Base-by-base conservation (phyloP, 1,140 invertebrate genomes). In the Hirudo medicinalis region DNA sequence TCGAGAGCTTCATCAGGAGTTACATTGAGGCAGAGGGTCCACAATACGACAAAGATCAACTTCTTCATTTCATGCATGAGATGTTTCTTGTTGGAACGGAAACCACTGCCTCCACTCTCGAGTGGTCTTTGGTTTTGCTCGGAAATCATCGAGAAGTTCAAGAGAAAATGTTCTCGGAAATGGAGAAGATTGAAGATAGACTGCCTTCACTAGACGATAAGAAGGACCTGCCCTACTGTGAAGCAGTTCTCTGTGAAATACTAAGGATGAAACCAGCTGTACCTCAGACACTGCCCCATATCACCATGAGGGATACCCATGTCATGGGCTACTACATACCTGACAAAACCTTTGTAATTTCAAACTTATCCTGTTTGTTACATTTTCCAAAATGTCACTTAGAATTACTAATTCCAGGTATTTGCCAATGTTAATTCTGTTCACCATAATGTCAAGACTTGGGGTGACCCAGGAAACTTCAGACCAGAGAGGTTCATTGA, bases 401-500 rank as follows among this genome's bases (percentile, higher is more conserved):
- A n/a, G 29, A 63, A 63, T 63, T 63, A 63, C 29, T 19, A 0
- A 5, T 63, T n/a, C 4, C 22, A 85, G 0, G 77, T 90, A 11
- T 76, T 90, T 0, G 85, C 88, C 1, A 87, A 87, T 72, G 57
- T 87, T 19, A 84, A 84, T 22, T 86, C 86, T n/a, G 81, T 89
- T n/a, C 85, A 87, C 75, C 82, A 84, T 66, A 86, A 89, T 75
- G 79, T 84, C 4, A 74, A 84, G 17, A 76, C 86, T 74, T 91
- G 87, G 86, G 81, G 82, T 0, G 85, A 90, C 70, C 89, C 90
- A 0, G 78, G 86, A 9, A 78, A 78, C 22, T 91, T 91, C 76
- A 84, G 85, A n/a, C 90, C 90, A 0, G 89, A 90, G 76, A 84
- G 90, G 75, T 91, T 91, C 76, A 69, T 89, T 0, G 79, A 85